Percentiles rank a stretch among this genome's conserved stretches.
These are phyloP conservation scores for Spinibarbus caldwelli DNA, from an alignment of 2,797 vertebrate genomes.

Conservation along the genomic window DNA sequence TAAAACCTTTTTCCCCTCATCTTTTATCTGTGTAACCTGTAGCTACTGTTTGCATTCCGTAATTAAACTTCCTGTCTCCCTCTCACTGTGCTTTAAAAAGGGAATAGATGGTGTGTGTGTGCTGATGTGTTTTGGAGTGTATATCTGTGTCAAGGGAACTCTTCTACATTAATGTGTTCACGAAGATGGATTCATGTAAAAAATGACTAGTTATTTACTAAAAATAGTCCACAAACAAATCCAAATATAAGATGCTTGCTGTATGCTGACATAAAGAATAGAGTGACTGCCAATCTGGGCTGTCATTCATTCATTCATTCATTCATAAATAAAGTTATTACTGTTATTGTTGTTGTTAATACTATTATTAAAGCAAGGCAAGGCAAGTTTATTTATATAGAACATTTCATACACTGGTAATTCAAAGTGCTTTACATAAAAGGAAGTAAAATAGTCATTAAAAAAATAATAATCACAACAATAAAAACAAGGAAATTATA, in stretches of 20 bases:
- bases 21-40: conserved; percentile 53
- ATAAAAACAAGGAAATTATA: too few relatives aligned
- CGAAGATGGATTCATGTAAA: background rate
- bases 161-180: background rate
- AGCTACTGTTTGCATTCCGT: conserved; percentile 56
- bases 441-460: too few relatives aligned
- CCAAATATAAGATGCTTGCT: background rate
- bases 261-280: background rate
- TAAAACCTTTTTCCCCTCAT: conserved; percentile 17
- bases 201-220: background rate
- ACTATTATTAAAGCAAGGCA: too few relatives aligned
- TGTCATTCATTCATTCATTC: too few relatives aligned
- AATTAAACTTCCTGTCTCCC: conserved; percentile 52
- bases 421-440: too few relatives aligned
- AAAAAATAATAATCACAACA: too few relatives aligned
- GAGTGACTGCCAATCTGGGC: background rate
- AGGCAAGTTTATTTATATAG: too few relatives aligned
- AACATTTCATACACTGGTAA: too few relatives aligned
- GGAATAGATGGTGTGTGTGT: background rate
- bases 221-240: background rate
- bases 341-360: background rate
- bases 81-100: conserved; percentile 18
- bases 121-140: background rate
- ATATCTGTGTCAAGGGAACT: background rate
- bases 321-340: background rate